phyloP scores from a whole-genome alignment of 2,888 invertebrate species.

The Hartigia nigra region DNA sequence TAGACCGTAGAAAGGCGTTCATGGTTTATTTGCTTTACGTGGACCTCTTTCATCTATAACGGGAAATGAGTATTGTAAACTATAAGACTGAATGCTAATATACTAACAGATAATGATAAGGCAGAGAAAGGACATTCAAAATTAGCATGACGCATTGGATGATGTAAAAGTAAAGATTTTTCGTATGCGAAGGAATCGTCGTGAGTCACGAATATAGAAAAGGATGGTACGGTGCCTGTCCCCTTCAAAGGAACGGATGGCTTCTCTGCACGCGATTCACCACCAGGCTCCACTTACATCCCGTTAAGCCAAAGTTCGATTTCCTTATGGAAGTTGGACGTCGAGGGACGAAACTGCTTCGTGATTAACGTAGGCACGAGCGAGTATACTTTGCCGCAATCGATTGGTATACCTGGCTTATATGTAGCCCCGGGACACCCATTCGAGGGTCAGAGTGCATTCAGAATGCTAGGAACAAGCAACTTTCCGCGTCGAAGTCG shows the following conservation, averaged over 20 bases:
- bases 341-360: slow-evolving; percentile 17
- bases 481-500: slow-evolving; percentile 42
- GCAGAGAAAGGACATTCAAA: neutral
- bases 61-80: neutral
- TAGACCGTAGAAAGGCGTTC: neutral
- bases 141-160: neutral
- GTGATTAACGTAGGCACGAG: slow-evolving; percentile 26
- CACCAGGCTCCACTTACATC: slow-evolving; percentile 52
- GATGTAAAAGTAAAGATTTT: neutral
- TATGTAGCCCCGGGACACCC: slow-evolving; percentile 33
- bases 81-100: neutral
- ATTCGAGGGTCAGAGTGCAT: slow-evolving; percentile 31
- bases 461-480: slow-evolving; percentile 49
- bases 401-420: slow-evolving; percentile 32
- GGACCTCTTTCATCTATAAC: neutral
- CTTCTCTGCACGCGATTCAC: slow-evolving; percentile 55
- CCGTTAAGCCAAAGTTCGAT: slow-evolving; percentile 45
- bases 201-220: slow-evolving; percentile 3
- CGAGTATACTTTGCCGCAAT: slow-evolving; percentile 30
- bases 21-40: neutral
- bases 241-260: slow-evolving; percentile 43
- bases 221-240: slow-evolving; percentile 57
- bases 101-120: neutral
- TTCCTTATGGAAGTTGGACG: slow-evolving; percentile 33
- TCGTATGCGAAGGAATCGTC: neutral